Conservation (phyloP, 2,888 invertebrate genomes). For the Nesidiocoris tenuis region DNA sequence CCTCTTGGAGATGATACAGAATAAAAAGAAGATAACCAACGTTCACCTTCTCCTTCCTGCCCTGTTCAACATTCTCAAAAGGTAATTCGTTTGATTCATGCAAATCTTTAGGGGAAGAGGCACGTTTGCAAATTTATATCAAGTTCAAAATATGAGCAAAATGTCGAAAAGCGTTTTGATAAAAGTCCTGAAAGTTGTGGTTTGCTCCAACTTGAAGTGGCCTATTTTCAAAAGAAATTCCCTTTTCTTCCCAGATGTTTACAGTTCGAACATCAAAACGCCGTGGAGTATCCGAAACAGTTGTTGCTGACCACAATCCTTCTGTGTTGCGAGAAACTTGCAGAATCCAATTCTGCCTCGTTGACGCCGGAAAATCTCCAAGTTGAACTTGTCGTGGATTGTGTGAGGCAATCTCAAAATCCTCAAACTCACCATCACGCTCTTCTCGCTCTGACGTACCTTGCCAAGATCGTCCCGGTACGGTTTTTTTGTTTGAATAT, state of each 20-base stretch:
- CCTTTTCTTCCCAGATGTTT: conserved; percentile 61
- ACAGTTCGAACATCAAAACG: conserved; percentile 75
- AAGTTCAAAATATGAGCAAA: too few species aligned
- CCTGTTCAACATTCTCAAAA: conserved; percentile 75
- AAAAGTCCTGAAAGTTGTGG: too few species aligned
- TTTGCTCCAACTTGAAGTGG: too few species aligned
- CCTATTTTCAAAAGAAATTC: too few species aligned
- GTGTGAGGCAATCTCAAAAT: conserved; percentile 85
- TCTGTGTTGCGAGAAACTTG: conserved; percentile 66
- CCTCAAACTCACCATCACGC: conserved; percentile 96
- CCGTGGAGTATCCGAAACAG: conserved; percentile 87
- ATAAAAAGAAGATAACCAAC: conserved; percentile 74
- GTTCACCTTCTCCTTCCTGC: conserved; percentile 67
- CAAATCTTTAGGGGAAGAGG: neutral
- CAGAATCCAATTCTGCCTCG: conserved; percentile 52
- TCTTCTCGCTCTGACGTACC: conserved; percentile 75
- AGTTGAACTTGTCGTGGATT: conserved; percentile 80
- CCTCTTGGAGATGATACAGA: conserved; percentile 79
- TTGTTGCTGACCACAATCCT: conserved; percentile 75
- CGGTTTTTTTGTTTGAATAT: conserved; percentile 28
- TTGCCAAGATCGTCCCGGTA: conserved; percentile 73
- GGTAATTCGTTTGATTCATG: conserved; percentile 53
- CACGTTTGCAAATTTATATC: too few species aligned
- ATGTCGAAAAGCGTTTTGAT: too few species aligned
- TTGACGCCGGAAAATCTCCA: conserved; percentile 56